Conservation (phyloP, 2,888 invertebrate genomes). For the Ypsolopha sequella region DNA sequence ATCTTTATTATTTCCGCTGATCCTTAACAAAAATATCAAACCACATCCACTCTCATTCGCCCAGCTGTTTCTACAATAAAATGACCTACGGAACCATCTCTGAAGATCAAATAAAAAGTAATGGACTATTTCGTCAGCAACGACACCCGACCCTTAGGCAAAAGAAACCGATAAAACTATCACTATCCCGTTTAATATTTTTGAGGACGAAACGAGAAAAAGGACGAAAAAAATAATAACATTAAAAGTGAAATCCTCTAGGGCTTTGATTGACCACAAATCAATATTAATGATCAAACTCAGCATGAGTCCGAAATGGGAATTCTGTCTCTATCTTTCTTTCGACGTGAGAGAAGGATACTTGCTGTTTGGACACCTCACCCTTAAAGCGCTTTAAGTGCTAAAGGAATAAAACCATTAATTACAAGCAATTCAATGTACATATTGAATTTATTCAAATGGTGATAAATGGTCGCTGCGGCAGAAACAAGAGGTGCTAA, state of each 20-base stretch:
- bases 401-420: conserved; percentile 71
- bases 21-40: not conserved
- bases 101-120: conserved; percentile 3
- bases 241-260: conserved; percentile 67
- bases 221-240: conserved; percentile 48
- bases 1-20: not conserved
- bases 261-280: conserved; percentile 71
- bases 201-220: conserved; percentile 13
- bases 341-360: conserved; percentile 26
- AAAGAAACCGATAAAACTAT: conserved; percentile 8
- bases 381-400: conserved; percentile 68
- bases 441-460: conserved; percentile 72
- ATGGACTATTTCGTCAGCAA: not conserved
- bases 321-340: conserved; percentile 28
- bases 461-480: conserved; percentile 58
- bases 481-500: conserved; percentile 58
- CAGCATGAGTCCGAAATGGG: conserved; percentile 57
- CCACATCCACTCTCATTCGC: not conserved
- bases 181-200: conserved; percentile 27
- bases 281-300: conserved; percentile 69
- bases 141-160: not conserved
- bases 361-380: conserved; percentile 61
- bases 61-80: conserved; percentile 1
- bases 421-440: conserved; percentile 69
- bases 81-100: not conserved